Evolutionary conservation across 1,140 invertebrate genomes (phyloP).

Genomic region (Hycleus phaleratus): DNA sequence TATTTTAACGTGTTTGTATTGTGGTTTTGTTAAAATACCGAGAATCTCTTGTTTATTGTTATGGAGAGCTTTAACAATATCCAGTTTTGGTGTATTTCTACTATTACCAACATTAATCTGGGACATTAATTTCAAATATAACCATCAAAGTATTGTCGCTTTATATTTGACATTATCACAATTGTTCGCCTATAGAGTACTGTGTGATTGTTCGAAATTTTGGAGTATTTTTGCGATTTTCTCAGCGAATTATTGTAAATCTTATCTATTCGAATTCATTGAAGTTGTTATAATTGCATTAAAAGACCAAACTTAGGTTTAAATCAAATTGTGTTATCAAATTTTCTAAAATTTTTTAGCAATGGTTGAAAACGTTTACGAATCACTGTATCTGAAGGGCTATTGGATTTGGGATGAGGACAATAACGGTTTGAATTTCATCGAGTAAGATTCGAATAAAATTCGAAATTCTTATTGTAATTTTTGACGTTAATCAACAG

Average conservation of each 20-base stretch:
- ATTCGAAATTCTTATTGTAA: no score
- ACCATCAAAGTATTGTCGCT: constrained; percentile 33
- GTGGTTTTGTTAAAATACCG: neutral
- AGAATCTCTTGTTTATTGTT: constrained; percentile 19
- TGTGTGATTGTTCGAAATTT: constrained; percentile 29
- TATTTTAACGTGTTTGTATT: constrained; percentile 23
- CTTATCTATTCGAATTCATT: constrained; percentile 1
- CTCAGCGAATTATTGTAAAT: constrained; percentile 17
- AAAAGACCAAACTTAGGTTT: neutral
- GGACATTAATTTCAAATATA: constrained; percentile 40
- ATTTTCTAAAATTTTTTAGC: neutral
- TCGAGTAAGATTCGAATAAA: neutral
- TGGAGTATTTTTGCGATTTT: constrained; percentile 35
- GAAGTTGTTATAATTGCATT: neutral
- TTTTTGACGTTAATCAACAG: no score
- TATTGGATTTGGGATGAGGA: constrained; percentile 28
- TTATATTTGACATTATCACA: constrained; percentile 37
- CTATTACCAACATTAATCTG: constrained; percentile 46
- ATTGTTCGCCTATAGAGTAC: constrained; percentile 34
- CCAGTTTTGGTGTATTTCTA: constrained; percentile 44
- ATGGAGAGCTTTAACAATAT: constrained; percentile 42
- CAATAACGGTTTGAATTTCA: constrained; percentile 15
- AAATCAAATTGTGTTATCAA: neutral
- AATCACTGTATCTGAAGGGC: constrained; percentile 19
- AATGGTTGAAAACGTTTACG: neutral